Evolutionary conservation across 2,888 invertebrate genomes (phyloP).

Genomic region (Drosophila austrosaltans): DNA sequence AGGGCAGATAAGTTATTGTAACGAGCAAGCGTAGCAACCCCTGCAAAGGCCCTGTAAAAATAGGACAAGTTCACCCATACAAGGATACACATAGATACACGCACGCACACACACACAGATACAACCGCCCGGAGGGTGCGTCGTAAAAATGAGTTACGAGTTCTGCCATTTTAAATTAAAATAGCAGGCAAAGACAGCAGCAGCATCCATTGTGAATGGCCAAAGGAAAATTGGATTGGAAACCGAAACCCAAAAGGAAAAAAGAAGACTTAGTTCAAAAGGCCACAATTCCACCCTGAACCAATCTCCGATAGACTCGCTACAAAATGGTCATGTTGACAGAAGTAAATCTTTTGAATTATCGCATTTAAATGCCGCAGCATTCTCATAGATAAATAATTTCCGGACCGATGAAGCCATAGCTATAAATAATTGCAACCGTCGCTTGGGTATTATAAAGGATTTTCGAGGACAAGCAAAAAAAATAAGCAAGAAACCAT

Average conservation of each 20-base stretch:
- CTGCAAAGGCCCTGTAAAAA: constrained; percentile 72
- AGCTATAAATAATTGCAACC: constrained; percentile 72
- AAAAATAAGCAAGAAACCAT: constrained; percentile 7
- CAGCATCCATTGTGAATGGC: constrained; percentile 50
- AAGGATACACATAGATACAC: constrained; percentile 2
- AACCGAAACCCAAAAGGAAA: constrained; percentile 52
- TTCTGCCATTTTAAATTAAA: constrained; percentile 82
- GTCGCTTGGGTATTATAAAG: constrained; percentile 75
- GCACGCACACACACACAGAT: constrained; percentile 36
- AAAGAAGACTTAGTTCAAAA: constrained; percentile 68
- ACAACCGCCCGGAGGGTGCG: constrained; percentile 62
- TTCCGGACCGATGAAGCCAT: constrained; percentile 75
- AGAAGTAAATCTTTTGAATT: constrained; percentile 83
- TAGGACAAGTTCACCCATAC: constrained; percentile 68
- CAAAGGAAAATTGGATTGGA: constrained; percentile 27
- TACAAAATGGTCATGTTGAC: constrained; percentile 82
- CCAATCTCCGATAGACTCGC: constrained; percentile 19
- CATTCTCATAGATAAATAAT: constrained; percentile 71
- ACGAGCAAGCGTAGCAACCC: constrained; percentile 64
- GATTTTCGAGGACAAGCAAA: constrained; percentile 59
- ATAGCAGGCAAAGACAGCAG: constrained; percentile 58
- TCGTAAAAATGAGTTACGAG: constrained; percentile 83
- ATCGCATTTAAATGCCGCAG: constrained; percentile 79
- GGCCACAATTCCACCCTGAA: constrained; percentile 70
- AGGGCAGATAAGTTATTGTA: constrained; percentile 80